A percentile compares a stretch with the other conserved stretches of the same genome.
phyloP scores from a whole-genome alignment of 2,113 vertebrate species.

The Rhinogobius similis region DNA sequence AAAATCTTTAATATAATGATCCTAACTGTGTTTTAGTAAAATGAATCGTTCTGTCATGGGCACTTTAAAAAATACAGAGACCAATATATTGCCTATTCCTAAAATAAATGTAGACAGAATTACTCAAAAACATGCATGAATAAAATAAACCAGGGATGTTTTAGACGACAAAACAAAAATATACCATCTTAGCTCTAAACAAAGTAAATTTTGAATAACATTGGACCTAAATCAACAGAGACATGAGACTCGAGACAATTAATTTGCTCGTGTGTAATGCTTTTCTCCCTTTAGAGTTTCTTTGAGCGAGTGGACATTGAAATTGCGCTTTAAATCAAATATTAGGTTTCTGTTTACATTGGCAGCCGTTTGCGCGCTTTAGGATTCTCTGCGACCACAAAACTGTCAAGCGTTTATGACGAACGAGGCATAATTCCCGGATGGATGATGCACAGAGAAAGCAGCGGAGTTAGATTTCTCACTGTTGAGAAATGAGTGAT shows the following conservation, averaged over 20 bases:
- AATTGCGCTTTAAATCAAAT: not conserved
- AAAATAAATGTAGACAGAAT: too few relatives aligned
- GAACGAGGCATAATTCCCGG: constrained; percentile 12
- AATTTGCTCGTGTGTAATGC: not conserved
- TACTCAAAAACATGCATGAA: too few relatives aligned
- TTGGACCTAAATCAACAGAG: not conserved
- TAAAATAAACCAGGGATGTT: too few relatives aligned
- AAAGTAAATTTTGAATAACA: too few relatives aligned
- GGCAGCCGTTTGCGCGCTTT: not conserved
- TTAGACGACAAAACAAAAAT: too few relatives aligned
- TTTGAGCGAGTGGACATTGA: not conserved
- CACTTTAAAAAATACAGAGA: too few relatives aligned
- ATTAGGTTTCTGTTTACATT: constrained; percentile 12
- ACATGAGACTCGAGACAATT: not conserved
- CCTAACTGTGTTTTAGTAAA: too few relatives aligned
- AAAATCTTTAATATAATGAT: too few relatives aligned
- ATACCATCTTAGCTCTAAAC: too few relatives aligned
- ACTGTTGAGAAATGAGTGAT: constrained; percentile 12
- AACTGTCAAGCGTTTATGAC: constrained; percentile 25
- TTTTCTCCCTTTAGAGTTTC: not conserved
- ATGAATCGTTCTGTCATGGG: too few relatives aligned
- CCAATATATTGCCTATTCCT: too few relatives aligned
- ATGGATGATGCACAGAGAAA: constrained; percentile 10
- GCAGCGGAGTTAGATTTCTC: not conserved
- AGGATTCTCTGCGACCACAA: constrained; percentile 8